Evolutionary conservation across 1,140 invertebrate genomes (phyloP), one percentile per base, ranked within the genome.

Genomic region (Fragariocoptes setiger): DNA sequence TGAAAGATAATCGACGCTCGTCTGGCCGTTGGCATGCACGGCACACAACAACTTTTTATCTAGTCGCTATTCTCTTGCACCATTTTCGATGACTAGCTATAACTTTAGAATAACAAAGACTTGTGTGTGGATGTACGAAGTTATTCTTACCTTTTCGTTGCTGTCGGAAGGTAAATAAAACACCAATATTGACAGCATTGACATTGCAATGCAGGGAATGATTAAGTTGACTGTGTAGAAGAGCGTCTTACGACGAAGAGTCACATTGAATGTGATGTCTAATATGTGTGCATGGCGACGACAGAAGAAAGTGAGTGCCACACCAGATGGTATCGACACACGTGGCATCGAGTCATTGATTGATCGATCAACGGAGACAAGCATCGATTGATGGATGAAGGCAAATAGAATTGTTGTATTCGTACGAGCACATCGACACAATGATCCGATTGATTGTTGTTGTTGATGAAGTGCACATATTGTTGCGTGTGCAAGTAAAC

Each of bases 91-190:
- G n/a, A n/a, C n/a, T n/a, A n/a, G n/a, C n/a, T n/a, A n/a, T n/a
- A n/a, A n/a, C n/a, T n/a, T n/a, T n/a, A n/a, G n/a, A n/a, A n/a
- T n/a, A n/a, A n/a, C n/a, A n/a, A n/a, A n/a, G n/a, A n/a, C n/a
- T n/a, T n/a, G n/a, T n/a, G n/a, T n/a, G n/a, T n/a, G n/a, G n/a
- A n/a, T n/a, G n/a, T n/a, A n/a, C n/a, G n/a, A n/a, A n/a, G n/a
- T n/a, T n/a, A n/a, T 15, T 16, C 37, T 45, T 57, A 83, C 72
- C 55, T 95, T 92, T 59, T 95, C 88, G 41, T 88, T 85, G 35
- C 80, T 88, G 60, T 95, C 85, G 39, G 83, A 90, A 22, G 92
- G 92, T 49, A 99, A 58, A 59, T 97, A 97, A 63, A 99, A 99
- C 42, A 97, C 92, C 19, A 97, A 64, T 15, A 95, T 79, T 38